A percentile compares a stretch with the other conserved stretches of the same genome.
Conservation (phyloP, 53 echinoderm and acorn worm species). For the Antedon mediterranea region DNA sequence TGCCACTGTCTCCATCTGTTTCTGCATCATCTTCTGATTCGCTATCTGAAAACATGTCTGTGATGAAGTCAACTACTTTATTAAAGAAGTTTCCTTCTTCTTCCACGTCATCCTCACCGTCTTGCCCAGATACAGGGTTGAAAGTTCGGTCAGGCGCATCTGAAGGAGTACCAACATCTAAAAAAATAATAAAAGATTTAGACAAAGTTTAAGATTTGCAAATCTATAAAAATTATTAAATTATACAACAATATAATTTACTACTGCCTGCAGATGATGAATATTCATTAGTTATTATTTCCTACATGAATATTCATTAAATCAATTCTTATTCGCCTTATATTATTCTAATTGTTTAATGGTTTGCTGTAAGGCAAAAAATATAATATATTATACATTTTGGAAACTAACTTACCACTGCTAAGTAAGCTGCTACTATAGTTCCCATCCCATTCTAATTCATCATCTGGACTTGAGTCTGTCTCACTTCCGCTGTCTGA, state of each 20-base stretch:
- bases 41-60: conserved; percentile 72
- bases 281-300: no score
- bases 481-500: conserved; percentile 56
- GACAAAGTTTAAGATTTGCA: no score
- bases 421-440: conserved; percentile 97
- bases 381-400: no score
- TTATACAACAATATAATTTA: no score
- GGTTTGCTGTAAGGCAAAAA: no score
- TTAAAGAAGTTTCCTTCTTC: conserved; percentile 78
- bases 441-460: conserved; percentile 94
- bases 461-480: conserved; percentile 80
- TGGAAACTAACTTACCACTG: conserved; percentile 95
- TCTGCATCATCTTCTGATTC: conserved; percentile 75
- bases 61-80: conserved; percentile 75
- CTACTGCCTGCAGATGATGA: no score
- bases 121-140: conserved; percentile 19
- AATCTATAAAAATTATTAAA: no score
- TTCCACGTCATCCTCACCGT: conserved; percentile 44
- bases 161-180: conserved; percentile 77
- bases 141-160: conserved; percentile 20
- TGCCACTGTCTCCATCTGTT: conserved; percentile 4
- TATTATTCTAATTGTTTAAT: no score
- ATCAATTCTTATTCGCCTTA: no score
- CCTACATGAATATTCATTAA: no score
- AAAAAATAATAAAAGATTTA: not conserved